These are phyloP conservation scores for Watsonalla binaria DNA, from an alignment of 2,888 invertebrate species.

Conservation along the genomic window DNA sequence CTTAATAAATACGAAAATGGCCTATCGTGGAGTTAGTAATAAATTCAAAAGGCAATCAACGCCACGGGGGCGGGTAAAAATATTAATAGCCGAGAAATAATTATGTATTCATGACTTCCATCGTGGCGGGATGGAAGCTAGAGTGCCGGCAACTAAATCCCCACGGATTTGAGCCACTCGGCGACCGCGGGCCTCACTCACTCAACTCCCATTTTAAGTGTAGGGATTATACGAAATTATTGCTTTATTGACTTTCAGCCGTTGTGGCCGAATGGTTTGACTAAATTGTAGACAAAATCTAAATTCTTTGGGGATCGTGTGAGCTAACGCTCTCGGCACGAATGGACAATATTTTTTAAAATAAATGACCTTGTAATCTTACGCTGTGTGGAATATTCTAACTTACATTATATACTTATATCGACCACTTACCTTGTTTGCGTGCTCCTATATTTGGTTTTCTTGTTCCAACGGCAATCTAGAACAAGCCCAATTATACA, in stretches of 20 bases:
- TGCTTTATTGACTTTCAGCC: constrained; percentile 11
- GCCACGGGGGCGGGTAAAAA: constrained; percentile 73
- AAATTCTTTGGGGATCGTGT: no score
- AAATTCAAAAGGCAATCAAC: constrained; percentile 79
- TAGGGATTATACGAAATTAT: constrained; percentile 22
- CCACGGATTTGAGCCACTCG: constrained; percentile 35
- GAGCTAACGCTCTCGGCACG: no score
- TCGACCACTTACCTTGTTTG: no score
- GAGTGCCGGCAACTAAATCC: constrained; percentile 50
- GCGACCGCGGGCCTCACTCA: constrained; percentile 16
- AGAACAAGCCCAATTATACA: no score
- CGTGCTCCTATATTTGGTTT: no score
- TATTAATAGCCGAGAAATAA: constrained; percentile 77
- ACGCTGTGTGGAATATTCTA: no score
- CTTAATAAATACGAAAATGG: constrained; percentile 77
- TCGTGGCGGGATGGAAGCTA: constrained; percentile 33
- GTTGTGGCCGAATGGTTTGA: not conserved
- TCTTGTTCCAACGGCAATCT: no score
- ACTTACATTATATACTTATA: no score
- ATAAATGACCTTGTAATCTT: no score
- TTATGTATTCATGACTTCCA: constrained; percentile 75
- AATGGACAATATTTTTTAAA: no score
- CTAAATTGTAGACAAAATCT: not conserved
- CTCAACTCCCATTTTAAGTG: constrained; percentile 21
- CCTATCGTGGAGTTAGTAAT: constrained; percentile 72